phyloP scores from a whole-genome alignment of 53 echinoderm and acorn worm genomes.

The Echinometra lucunter region DNA sequence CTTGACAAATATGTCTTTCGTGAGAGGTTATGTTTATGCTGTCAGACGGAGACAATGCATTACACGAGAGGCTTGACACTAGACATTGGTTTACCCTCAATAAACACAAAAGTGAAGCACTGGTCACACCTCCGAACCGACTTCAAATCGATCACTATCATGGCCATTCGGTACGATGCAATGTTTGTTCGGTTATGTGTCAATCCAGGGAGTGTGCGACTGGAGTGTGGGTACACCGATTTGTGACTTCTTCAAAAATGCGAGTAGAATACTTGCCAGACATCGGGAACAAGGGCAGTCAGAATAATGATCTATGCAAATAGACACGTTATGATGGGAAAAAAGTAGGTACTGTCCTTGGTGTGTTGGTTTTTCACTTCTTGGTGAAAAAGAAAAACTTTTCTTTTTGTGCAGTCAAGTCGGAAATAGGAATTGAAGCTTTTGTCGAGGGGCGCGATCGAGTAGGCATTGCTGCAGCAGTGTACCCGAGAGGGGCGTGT shows the following conservation, averaged over 20 bases:
- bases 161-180: not conserved
- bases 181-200: not conserved
- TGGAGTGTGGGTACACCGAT: not conserved
- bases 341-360: not conserved
- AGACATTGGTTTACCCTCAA: not conserved
- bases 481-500: not conserved
- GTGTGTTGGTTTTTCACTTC: conserved; percentile 13
- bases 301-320: not conserved
- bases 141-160: not conserved
- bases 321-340: conserved; percentile 6
- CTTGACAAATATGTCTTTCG: conserved; percentile 41
- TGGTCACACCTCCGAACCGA: not conserved
- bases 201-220: not conserved
- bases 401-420: not conserved
- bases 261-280: not conserved
- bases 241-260: not conserved
- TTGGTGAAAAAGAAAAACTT: conserved; percentile 13
- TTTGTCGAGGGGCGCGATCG: not conserved
- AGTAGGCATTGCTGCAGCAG: not conserved
- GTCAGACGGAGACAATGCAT: not conserved
- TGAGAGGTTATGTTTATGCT: conserved; percentile 35
- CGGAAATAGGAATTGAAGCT: not conserved
- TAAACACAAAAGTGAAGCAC: not conserved
- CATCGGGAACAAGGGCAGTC: not conserved
- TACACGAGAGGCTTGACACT: not conserved